Conservation (phyloP, 2,113 vertebrate species). For the Acanthochromis polyacanthus region DNA sequence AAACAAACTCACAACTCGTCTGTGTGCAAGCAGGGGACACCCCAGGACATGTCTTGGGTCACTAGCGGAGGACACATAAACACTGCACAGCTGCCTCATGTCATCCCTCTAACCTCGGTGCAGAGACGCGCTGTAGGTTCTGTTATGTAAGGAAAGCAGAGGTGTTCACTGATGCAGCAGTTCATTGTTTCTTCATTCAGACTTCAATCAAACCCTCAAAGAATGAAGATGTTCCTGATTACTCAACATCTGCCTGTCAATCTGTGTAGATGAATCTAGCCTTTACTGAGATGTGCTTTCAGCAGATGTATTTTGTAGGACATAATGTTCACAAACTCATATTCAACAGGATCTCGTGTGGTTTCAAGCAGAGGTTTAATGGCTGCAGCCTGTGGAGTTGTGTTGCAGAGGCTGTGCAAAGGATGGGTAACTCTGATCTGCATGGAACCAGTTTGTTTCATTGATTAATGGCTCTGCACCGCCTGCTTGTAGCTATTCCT, state of each 20-base stretch:
- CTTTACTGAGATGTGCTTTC: not conserved
- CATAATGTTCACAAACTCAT: not conserved
- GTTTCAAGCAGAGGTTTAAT: constrained; percentile 1
- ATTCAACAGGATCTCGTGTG: constrained; percentile 11
- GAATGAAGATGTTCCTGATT: not conserved
- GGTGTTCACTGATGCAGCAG: constrained; percentile 38
- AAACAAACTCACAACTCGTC: constrained; percentile 80
- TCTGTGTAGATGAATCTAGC: constrained; percentile 12
- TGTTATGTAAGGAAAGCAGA: constrained; percentile 61
- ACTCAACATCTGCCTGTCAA: not conserved
- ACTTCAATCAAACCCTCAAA: not conserved
- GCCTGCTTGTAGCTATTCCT: constrained; percentile 78
- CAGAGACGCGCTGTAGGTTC: constrained; percentile 18
- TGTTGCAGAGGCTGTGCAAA: constrained; percentile 55
- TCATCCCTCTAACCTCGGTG: constrained; percentile 55
- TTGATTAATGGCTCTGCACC: constrained; percentile 74
- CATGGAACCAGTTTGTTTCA: constrained; percentile 70
- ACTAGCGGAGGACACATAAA: constrained; percentile 78
- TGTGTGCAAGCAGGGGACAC: constrained; percentile 74
- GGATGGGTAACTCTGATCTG: constrained; percentile 59
- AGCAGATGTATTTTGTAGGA: not conserved
- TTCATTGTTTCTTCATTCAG: constrained; percentile 16
- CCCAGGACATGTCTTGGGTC: constrained; percentile 74
- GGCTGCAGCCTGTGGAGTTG: constrained; percentile 39
- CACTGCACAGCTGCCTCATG: constrained; percentile 83